Evolutionary conservation across 2,113 vertebrate genomes (phyloP), one percentile per base, ranked within the genome.

Genomic region (Apus apus): DNA sequence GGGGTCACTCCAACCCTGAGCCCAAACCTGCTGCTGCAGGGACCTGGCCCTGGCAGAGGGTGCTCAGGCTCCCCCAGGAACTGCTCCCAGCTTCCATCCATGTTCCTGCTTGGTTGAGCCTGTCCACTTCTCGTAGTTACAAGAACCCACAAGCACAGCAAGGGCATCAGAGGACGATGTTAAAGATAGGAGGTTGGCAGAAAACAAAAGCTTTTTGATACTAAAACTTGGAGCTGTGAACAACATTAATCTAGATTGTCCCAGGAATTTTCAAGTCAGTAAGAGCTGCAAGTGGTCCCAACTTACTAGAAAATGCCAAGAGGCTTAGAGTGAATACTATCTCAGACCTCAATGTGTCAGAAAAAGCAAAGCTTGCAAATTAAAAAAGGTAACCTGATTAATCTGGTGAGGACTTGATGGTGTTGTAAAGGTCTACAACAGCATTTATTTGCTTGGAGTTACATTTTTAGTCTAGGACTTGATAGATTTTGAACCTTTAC

Each of bases 21-120:
- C 60, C 17, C 1, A 2, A 40, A 15, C 22, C 43, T 4, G 2
- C n/a, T 3, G 2, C 60, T 17, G 11, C 2, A 6, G 34, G 0
- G 1, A n/a, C 34, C 50, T 6, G 4, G 32, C 29, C 61, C 61
- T 66, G 25, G 75, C 48, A 75, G 72, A 51, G 85, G 66, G n/a
- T 86, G 67, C 54, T 36, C 8, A 2, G 60, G 17, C 32, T 73
- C 51, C 64, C 73, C 19, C 5, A 4, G 34, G 30, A 85, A 11
- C 45, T 5, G 5, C 26, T 79, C 51, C 25, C 17, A 0, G 1
- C 34, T 64, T 48, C 65, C 22, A 4, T n/a, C 32, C 50, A 1
- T 7, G 3, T 51, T 23, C 7, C 30, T 20, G 6, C 23, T 36
- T 50, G 23, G 17, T 18, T 79, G 48, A 73, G 17, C 27, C 29